Percentiles rank a stretch among this genome's conserved stretches.
Conservation (phyloP, 2,888 invertebrate species). For the Phytoseiulus persimilis region DNA sequence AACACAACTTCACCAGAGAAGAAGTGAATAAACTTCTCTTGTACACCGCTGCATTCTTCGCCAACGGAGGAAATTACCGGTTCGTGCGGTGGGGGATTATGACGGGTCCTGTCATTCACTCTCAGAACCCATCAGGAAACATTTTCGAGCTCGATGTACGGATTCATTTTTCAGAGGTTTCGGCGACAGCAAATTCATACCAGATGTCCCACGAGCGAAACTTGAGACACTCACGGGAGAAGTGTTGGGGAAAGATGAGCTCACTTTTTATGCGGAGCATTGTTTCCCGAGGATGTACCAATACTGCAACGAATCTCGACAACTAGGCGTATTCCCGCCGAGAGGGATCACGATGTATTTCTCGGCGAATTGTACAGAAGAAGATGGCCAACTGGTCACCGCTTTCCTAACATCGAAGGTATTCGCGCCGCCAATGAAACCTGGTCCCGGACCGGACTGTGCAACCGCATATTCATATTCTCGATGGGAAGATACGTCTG, state of each 20-base stretch:
- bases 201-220: slow-evolving; percentile 64
- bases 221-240: slow-evolving; percentile 59
- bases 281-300: slow-evolving; percentile 12
- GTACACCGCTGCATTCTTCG: slow-evolving; percentile 39
- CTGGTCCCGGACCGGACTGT: no score
- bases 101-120: no score
- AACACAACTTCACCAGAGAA: neutral
- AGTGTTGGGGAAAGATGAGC: neutral
- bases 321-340: neutral
- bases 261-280: neutral
- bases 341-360: slow-evolving; percentile 82
- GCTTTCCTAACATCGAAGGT: slow-evolving; percentile 50
- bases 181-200: slow-evolving; percentile 88
- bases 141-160: no score
- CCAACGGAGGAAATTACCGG: slow-evolving; percentile 38
- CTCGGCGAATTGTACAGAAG: slow-evolving; percentile 69
- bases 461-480: neutral
- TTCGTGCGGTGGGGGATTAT: no score
- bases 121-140: no score
- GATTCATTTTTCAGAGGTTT: slow-evolving; percentile 70
- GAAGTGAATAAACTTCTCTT: slow-evolving; percentile 13
- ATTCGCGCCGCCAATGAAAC: slow-evolving; percentile 9
- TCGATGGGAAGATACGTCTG: neutral
- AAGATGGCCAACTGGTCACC: slow-evolving; percentile 50
- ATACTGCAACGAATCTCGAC: neutral